Evolutionary conservation across 2,797 vertebrate genomes (phyloP).

Genomic region (Helostoma temminkii): DNA sequence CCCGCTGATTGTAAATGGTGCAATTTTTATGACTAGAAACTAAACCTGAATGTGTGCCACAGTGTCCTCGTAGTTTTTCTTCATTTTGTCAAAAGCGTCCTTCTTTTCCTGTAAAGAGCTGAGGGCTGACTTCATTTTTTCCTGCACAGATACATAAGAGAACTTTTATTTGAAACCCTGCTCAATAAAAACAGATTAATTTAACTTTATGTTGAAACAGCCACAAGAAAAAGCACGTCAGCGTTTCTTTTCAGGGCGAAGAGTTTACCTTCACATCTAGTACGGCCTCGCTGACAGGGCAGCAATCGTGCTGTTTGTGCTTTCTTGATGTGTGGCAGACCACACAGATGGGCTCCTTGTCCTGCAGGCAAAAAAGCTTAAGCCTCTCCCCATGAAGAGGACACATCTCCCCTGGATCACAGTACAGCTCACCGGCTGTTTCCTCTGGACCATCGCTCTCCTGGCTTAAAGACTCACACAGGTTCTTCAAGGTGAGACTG

Average conservation of each 20-base stretch:
- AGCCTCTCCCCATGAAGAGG: slow-evolving; percentile 77
- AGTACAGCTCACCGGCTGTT: slow-evolving; percentile 14
- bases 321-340: slow-evolving; percentile 82
- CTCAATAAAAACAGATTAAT: not conserved
- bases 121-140: slow-evolving; percentile 67
- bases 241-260: not conserved
- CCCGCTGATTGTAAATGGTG: not conserved
- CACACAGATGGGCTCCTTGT: slow-evolving; percentile 81
- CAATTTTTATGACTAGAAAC: not conserved
- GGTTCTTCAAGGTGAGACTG: slow-evolving; percentile 81
- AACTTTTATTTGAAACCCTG: not conserved
- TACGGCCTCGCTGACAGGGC: slow-evolving; percentile 77
- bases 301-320: slow-evolving; percentile 82
- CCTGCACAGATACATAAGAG: slow-evolving; percentile 57
- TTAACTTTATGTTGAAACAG: not conserved
- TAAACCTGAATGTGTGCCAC: slow-evolving; percentile 72
- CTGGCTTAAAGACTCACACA: slow-evolving; percentile 75
- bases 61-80: slow-evolving; percentile 68
- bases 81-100: slow-evolving; percentile 66
- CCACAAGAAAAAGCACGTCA: not conserved
- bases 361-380: slow-evolving; percentile 80
- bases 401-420: slow-evolving; percentile 69
- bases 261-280: slow-evolving; percentile 70
- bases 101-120: slow-evolving; percentile 68
- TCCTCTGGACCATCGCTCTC: slow-evolving; percentile 37